Base-by-base conservation (phyloP, 2,797 vertebrate genomes). In the Platyrinchus mystaceus region DNA sequence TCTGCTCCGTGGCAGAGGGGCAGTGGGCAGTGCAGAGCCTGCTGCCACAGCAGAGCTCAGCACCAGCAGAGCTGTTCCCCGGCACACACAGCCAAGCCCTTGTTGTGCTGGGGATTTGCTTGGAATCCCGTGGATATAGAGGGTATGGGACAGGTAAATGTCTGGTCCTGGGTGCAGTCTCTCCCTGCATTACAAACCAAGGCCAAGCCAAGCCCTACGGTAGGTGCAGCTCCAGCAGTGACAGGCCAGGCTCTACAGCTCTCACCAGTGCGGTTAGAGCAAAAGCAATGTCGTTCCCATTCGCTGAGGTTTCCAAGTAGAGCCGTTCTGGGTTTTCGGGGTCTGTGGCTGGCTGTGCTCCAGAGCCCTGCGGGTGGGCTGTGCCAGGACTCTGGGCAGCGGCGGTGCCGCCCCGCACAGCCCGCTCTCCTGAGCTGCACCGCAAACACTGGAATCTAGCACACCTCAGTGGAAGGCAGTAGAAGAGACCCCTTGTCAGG, bases 391-490 rank as follows among this genome's bases (percentile, higher is more conserved):
- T 24, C 89, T 26, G 91, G 96, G 96, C 90, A 95, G 90, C 81
- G 32, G 20, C 9, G 20, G 12, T 80, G 60, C 93, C 68, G 93
- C 77, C n/a, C 76, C 26, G 90, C 76, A 94, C 14, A 88, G 56
- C 44, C 18, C 44, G 81, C 71, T 87, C 67, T 76, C 91, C 82
- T 63, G 90, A 81, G 70, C 64, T 37, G 93, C 89, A 62, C n/a
- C 39, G 91, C 92, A 97, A 96, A 96, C 18, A 78, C 88, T 94
- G 96, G 93, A 91, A 97, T 97, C 96, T 96, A 96, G 96, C 95
- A 97, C 96, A 97, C 94, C 96, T 91, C 95, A 96, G 94, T 96
- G 96, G 96, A 97, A 95, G 86, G 56, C 94, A 62, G 94, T 3
- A 96, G 96, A 94, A 96, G 94, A 95, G 92, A 80, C 96, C 95